Conservation (phyloP, 2,797 vertebrate species). For the Botia almorhae region DNA sequence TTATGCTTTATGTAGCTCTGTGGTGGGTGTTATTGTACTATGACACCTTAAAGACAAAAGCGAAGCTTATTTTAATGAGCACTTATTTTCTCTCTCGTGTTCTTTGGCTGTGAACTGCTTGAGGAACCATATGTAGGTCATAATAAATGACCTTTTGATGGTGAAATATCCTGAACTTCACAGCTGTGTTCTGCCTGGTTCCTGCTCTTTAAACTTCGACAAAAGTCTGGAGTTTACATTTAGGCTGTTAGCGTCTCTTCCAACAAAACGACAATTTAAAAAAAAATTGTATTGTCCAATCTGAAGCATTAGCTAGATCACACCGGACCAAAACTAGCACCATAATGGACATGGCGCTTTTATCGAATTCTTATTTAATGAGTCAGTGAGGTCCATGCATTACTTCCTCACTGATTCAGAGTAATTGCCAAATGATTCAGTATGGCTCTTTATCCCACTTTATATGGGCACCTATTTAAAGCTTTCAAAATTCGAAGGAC, state of each 20-base stretch:
- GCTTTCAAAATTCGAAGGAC: constrained; percentile 3
- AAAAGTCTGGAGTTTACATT: constrained; percentile 17
- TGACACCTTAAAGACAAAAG: constrained; percentile 12
- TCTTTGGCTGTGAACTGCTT: constrained; percentile 19
- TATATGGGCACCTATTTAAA: constrained; percentile 2
- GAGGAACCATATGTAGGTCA: not conserved
- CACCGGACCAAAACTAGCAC: not conserved
- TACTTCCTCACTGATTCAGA: not conserved
- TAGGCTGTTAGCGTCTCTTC: constrained; percentile 35
- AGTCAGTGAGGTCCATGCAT: constrained; percentile 13
- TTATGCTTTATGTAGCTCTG: not conserved
- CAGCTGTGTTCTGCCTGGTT: constrained; percentile 36
- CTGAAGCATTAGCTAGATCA: constrained; percentile 6
- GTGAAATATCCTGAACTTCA: not conserved
- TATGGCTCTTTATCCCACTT: constrained; percentile 16
- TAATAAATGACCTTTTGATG: constrained; percentile 18
- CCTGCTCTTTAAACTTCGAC: constrained; percentile 55
- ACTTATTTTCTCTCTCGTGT: constrained; percentile 22
- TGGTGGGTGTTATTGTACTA: constrained; percentile 6
- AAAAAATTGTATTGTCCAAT: constrained; percentile 8
- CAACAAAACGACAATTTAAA: not conserved
- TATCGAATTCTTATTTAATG: constrained; percentile 24
- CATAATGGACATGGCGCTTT: constrained; percentile 1
- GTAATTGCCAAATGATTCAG: constrained; percentile 2
- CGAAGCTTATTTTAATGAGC: constrained; percentile 30